Percentiles rank a stretch among this genome's conserved stretches.
These are phyloP conservation scores for Falco berigora DNA, from an alignment of 2,797 vertebrate genomes.

Conservation along the genomic window DNA sequence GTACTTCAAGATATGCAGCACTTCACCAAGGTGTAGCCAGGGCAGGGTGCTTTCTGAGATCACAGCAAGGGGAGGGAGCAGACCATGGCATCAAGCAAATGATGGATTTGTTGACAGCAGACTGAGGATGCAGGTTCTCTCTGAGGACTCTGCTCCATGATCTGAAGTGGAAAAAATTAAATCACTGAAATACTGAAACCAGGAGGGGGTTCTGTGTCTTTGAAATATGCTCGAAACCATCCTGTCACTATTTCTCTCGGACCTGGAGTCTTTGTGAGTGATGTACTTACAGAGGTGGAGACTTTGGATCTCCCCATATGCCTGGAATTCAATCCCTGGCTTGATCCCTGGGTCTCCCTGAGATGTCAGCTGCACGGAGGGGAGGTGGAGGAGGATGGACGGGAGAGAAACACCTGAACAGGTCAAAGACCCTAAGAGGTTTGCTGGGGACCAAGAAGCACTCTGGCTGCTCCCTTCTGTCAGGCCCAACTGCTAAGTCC, in stretches of 20 bases:
- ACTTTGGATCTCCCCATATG: neutral
- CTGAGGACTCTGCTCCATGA: neutral
- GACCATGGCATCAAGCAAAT: accelerated
- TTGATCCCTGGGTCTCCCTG: neutral
- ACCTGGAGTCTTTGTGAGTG: neutral
- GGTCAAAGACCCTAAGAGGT: neutral
- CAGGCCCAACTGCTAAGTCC: neutral
- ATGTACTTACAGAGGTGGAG: neutral
- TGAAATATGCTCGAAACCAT: neutral
- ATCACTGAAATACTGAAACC: neutral
- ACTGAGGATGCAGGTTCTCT: neutral
- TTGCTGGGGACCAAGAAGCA: neutral
- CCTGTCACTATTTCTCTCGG: neutral
- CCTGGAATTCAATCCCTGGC: neutral
- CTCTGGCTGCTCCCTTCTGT: neutral
- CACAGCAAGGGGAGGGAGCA: neutral
- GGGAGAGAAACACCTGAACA: neutral
- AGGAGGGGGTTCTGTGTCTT: neutral
- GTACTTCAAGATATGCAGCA: neutral
- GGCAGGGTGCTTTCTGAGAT: neutral
- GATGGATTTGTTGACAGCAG: neutral
- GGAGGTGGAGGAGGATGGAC: neutral
- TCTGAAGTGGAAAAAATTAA: neutral
- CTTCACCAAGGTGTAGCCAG: neutral
- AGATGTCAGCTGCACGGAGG: neutral